phyloP scores from a whole-genome alignment of 2,888 invertebrate genomes.

The Drosophila koepferae region DNA sequence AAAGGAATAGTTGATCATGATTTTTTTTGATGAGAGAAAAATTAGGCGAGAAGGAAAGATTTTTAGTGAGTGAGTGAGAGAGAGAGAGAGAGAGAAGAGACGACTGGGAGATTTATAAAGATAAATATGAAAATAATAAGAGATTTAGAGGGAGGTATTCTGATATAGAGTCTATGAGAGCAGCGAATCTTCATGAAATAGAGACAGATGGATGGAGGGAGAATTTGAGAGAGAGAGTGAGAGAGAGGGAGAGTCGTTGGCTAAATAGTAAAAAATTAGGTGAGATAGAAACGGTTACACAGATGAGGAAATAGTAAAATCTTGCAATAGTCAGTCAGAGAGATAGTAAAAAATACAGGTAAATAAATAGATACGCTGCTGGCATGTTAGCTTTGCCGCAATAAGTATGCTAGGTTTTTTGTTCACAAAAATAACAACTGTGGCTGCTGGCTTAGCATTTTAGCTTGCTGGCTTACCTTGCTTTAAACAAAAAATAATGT shows the following conservation, averaged over 20 bases:
- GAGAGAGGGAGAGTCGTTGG: background rate
- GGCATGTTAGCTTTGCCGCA: background rate
- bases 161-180: too few relatives aligned
- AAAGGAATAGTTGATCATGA: background rate
- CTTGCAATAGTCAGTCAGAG: background rate
- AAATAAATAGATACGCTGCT: background rate
- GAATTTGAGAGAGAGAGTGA: background rate
- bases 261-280: too few relatives aligned
- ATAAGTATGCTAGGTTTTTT: slow-evolving; percentile 5
- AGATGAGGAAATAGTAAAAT: background rate
- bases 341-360: background rate
- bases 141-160: background rate
- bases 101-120: too few relatives aligned
- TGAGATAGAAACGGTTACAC: background rate
- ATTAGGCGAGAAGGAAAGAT: too few relatives aligned
- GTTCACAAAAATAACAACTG: background rate
- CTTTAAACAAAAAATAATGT: background rate
- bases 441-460: background rate
- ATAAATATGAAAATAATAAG: too few relatives aligned
- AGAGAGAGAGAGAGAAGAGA: background rate
- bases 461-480: background rate
- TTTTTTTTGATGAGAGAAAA: too few relatives aligned
- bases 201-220: background rate
- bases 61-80: too few relatives aligned
- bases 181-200: too few relatives aligned